Conservation (phyloP, 2,888 invertebrate species). For the Eristalinus aeneus region DNA sequence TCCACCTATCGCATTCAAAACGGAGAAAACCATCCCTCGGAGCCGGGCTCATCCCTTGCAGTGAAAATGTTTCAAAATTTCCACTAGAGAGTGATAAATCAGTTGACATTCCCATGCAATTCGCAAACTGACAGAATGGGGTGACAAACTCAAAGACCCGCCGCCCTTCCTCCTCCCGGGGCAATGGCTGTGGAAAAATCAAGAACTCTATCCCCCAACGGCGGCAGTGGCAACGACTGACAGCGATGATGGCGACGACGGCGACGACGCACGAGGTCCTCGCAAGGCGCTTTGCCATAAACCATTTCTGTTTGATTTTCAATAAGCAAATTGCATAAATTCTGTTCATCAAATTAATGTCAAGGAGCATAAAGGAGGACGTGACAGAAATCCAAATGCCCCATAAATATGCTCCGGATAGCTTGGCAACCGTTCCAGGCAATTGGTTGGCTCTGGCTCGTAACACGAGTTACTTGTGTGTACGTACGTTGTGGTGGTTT, state of each 20-base stretch:
- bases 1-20: not conserved
- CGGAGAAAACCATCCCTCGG: not conserved
- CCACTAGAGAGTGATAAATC: constrained; percentile 23
- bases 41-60: not conserved
- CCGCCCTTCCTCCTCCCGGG: not conserved
- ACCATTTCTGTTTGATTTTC: constrained; percentile 73
- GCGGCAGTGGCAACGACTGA: constrained; percentile 20
- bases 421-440: constrained; percentile 61
- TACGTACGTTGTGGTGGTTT: constrained; percentile 20
- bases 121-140: constrained; percentile 14
- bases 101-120: constrained; percentile 33
- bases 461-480: constrained; percentile 34
- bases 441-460: constrained; percentile 56
- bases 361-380: constrained; percentile 74
- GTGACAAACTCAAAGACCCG: constrained; percentile 42
- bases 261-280: not conserved
- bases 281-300: constrained; percentile 49
- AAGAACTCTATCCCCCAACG: not conserved
- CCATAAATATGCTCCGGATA: constrained; percentile 71
- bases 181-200: not conserved
- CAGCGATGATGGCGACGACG: constrained; percentile 20
- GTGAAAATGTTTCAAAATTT: not conserved
- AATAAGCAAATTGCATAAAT: constrained; percentile 74
- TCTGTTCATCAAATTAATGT: constrained; percentile 75
- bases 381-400: constrained; percentile 73